Evolutionary conservation across 2,888 invertebrate species (phyloP).

Genomic region (Cylloceria caligata): DNA sequence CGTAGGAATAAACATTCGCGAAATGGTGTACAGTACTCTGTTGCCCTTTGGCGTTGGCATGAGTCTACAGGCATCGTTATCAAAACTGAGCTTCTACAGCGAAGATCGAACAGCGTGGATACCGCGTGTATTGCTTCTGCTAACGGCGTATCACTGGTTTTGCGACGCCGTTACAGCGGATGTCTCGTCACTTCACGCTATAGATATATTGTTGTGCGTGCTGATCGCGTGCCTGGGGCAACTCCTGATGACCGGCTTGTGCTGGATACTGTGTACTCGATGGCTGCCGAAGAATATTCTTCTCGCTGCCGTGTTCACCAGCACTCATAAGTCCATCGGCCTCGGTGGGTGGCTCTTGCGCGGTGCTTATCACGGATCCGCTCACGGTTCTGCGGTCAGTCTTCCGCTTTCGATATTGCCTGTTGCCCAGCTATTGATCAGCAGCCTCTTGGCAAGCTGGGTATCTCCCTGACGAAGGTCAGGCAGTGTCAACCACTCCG

Average conservation of each 20-base stretch:
- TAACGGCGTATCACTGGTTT: slow-evolving; percentile 82
- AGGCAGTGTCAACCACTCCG: background rate
- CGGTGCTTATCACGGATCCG: slow-evolving; percentile 81
- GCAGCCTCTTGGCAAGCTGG: slow-evolving; percentile 81
- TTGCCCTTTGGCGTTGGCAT: slow-evolving; percentile 80
- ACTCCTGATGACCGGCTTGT: slow-evolving; percentile 79
- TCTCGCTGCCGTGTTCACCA: slow-evolving; percentile 80
- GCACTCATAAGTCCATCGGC: slow-evolving; percentile 82
- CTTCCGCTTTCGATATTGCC: slow-evolving; percentile 82
- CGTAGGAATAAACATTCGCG: slow-evolving; percentile 80
- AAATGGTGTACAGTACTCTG: slow-evolving; percentile 80
- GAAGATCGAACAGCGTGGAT: slow-evolving; percentile 78
- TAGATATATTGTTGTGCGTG: slow-evolving; percentile 81
- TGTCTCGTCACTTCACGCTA: slow-evolving; percentile 79
- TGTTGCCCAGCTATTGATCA: slow-evolving; percentile 81
- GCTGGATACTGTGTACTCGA: slow-evolving; percentile 80
- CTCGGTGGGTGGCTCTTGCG: slow-evolving; percentile 82
- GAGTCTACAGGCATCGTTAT: slow-evolving; percentile 71
- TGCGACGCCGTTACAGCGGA: slow-evolving; percentile 82
- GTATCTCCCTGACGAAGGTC: slow-evolving; percentile 75
- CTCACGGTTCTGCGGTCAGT: slow-evolving; percentile 80
- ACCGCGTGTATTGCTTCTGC: slow-evolving; percentile 76
- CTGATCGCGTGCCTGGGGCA: slow-evolving; percentile 82
- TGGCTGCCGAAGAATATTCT: slow-evolving; percentile 80
- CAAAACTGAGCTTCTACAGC: slow-evolving; percentile 66